Percentiles rank a stretch among this genome's conserved stretches.
Conservation (phyloP, 2,113 vertebrate species). For the Podiceps cristatus region DNA sequence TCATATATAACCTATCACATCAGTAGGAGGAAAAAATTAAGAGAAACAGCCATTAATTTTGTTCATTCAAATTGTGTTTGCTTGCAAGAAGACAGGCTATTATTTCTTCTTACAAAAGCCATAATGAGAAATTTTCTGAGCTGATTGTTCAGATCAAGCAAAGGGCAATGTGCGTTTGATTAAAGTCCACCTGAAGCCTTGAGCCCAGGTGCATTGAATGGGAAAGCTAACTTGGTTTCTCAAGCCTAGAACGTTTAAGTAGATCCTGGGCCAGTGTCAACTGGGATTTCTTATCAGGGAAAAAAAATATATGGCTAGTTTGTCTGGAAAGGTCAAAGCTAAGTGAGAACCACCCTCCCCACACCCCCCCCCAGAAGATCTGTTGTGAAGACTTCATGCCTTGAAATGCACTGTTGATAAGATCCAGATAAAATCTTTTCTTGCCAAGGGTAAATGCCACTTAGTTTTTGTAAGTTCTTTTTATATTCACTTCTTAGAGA, state of each 20-base stretch:
- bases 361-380: neutral
- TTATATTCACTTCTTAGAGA: neutral
- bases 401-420: neutral
- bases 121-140: constrained; percentile 73
- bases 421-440: neutral
- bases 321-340: neutral
- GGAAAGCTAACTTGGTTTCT: neutral
- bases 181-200: constrained; percentile 44
- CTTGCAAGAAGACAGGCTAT: constrained; percentile 51
- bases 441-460: neutral
- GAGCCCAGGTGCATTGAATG: neutral
- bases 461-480: neutral
- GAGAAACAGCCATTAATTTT: constrained; percentile 54
- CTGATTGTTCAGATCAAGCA: constrained; percentile 61
- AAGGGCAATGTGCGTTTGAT: constrained; percentile 54
- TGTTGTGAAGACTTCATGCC: neutral
- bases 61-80: constrained; percentile 64
- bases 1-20: constrained; percentile 26
- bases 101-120: constrained; percentile 62
- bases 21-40: constrained; percentile 26
- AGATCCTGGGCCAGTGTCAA: neutral
- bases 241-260: neutral
- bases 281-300: neutral
- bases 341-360: neutral
- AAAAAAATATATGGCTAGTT: neutral